Evolutionary conservation across 2,888 invertebrate genomes (phyloP).

Genomic region (Brachyopa scutellaris): DNA sequence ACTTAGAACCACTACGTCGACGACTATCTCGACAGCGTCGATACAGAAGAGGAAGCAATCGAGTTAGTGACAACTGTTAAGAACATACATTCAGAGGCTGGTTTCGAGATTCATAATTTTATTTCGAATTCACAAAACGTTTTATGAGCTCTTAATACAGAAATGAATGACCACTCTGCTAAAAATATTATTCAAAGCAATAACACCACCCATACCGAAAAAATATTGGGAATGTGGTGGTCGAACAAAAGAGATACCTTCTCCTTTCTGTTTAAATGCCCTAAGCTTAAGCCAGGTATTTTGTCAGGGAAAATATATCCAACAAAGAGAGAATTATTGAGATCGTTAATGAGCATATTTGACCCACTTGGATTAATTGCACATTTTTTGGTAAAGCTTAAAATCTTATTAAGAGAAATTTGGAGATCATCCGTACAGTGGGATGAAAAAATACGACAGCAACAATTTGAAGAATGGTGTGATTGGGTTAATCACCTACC

Average conservation of each 20-base stretch:
- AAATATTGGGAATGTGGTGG: neutral
- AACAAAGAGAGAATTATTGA: neutral
- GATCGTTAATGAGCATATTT: slow-evolving; percentile 7
- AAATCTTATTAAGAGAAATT: too few species aligned
- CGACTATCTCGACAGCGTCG: neutral
- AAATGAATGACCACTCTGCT: neutral
- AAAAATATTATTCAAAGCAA: neutral
- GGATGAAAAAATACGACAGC: neutral
- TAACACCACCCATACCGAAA: neutral
- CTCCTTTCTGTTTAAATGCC: neutral
- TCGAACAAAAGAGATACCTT: neutral
- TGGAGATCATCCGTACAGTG: neutral
- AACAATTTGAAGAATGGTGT: slow-evolving; percentile 2
- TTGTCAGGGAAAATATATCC: neutral
- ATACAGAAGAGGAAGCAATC: neutral
- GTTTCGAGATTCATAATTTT: neutral
- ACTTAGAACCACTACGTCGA: slow-evolving; percentile 5
- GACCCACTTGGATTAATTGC: slow-evolving; percentile 4
- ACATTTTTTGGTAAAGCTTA: too few species aligned
- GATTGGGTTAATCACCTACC: neutral
- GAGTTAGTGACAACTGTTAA: neutral
- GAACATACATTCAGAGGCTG: neutral
- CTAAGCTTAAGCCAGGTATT: neutral
- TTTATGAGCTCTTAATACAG: neutral
- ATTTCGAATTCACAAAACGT: neutral